Conservation (phyloP, 2,797 vertebrate genomes). For the Sylvia borin region DNA sequence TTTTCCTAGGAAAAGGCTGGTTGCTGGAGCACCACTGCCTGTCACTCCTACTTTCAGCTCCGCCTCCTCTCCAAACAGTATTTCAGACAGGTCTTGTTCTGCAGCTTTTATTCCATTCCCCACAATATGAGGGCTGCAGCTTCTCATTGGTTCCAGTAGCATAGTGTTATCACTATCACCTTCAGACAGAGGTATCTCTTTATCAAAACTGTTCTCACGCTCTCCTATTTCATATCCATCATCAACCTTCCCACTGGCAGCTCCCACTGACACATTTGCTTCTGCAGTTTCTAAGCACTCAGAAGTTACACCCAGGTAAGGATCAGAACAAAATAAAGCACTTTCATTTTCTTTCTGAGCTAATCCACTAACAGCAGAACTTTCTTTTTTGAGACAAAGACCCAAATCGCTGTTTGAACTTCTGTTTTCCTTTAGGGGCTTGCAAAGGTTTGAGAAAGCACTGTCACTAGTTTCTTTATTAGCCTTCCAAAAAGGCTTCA, state of each 20-base stretch:
- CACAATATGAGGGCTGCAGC: background rate
- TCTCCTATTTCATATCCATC: background rate
- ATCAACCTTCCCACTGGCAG: background rate
- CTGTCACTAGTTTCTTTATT: background rate
- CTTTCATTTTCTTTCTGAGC: background rate
- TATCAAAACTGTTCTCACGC: background rate
- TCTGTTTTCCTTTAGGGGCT: background rate
- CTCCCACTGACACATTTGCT: background rate
- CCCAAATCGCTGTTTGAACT: background rate
- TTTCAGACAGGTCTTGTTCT: slow-evolving; percentile 28
- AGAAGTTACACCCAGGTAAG: background rate
- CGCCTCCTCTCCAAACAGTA: background rate
- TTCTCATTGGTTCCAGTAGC: background rate
- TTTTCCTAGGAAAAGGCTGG: background rate
- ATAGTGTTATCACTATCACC: background rate
- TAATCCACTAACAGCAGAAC: background rate
- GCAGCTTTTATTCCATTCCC: background rate
- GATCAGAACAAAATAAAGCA: background rate
- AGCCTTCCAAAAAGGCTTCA: slow-evolving; percentile 80
- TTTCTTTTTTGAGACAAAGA: background rate
- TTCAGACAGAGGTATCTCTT: background rate
- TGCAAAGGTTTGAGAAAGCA: background rate
- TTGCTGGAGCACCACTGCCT: background rate
- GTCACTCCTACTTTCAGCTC: background rate
- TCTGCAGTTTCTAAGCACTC: background rate